Percentiles rank a stretch among this genome's conserved stretches.
Evolutionary conservation across 2,113 vertebrate genomes (phyloP).

Genomic region (Pleuronectes platessa): DNA sequence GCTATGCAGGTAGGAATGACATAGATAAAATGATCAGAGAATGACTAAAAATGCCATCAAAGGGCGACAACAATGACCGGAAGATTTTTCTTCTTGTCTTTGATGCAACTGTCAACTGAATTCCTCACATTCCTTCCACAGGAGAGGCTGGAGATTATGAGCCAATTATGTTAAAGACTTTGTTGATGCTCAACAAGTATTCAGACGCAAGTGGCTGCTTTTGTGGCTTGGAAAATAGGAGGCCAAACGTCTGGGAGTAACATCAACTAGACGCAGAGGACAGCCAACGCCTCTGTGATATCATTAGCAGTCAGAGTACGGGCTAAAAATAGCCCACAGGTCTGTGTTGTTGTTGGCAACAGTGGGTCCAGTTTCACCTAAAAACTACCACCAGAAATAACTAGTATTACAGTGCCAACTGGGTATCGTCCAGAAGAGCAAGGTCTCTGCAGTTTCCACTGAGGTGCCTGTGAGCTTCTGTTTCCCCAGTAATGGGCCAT

Average conservation of each 20-base stretch:
- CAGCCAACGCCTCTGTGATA: conserved; percentile 35
- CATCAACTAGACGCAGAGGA: conserved; percentile 29
- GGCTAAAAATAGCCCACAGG: conserved; percentile 69
- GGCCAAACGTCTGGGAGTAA: conserved; percentile 8
- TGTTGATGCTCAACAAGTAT: conserved; percentile 40
- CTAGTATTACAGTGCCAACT: conserved; percentile 50
- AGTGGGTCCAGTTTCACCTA: conserved; percentile 23
- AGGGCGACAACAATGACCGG: not conserved
- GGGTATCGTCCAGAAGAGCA: conserved; percentile 53
- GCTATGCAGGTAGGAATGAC: not conserved
- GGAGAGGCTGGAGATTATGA: conserved; percentile 32
- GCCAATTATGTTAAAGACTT: conserved; percentile 6
- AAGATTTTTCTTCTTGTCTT: not conserved
- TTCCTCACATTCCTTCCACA: conserved; percentile 62
- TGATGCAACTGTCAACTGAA: conserved; percentile 23
- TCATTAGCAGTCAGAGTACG: conserved; percentile 32
- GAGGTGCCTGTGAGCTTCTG: conserved; percentile 29
- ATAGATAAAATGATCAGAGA: conserved; percentile 11
- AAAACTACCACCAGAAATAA: conserved; percentile 27
- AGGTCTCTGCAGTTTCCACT: conserved; percentile 61
- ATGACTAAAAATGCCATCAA: not conserved
- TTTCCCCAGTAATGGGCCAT: conserved; percentile 75
- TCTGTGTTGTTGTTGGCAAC: conserved; percentile 48
- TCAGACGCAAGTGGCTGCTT: conserved; percentile 13
- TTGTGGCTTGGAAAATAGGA: conserved; percentile 24